Conservation (phyloP, 92 coral and sea anemone genomes). For the Epizoanthus ramosus region DNA sequence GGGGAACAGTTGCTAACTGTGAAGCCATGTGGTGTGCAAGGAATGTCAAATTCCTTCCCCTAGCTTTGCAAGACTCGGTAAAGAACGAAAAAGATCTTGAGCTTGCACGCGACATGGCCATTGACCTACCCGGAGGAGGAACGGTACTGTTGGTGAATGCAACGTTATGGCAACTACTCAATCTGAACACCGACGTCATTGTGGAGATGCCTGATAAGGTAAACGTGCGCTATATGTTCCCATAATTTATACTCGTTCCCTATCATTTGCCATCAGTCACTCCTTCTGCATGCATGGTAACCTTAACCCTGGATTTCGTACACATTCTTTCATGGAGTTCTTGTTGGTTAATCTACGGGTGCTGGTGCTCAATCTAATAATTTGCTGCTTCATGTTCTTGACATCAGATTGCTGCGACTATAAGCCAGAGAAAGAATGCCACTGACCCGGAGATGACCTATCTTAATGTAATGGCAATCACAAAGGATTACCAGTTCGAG, state of each 20-base stretch:
- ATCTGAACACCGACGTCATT: constrained; percentile 63
- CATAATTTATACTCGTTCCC: not conserved
- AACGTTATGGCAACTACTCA: constrained; percentile 56
- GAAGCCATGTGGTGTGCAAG: constrained; percentile 73
- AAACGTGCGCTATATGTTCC: not conserved
- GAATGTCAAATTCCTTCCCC: constrained; percentile 63
- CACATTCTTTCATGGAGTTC: not conserved
- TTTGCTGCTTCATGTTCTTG: not conserved
- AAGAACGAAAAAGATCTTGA: constrained; percentile 32
- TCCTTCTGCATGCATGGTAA: too few relatives aligned
- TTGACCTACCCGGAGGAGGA: constrained; percentile 46
- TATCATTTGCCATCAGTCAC: not conserved
- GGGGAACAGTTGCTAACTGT: constrained; percentile 68
- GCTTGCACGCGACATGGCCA: constrained; percentile 19
- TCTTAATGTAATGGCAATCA: constrained; percentile 35
- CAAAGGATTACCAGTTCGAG: constrained; percentile 43
- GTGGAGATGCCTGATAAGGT: constrained; percentile 46
- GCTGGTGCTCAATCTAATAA: not conserved
- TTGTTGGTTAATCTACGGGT: not conserved
- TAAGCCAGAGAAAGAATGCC: not conserved
- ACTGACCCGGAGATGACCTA: constrained; percentile 16
- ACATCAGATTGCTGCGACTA: constrained; percentile 2
- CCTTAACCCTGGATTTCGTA: not conserved
- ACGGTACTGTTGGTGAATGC: constrained; percentile 24
- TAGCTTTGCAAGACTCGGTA: constrained; percentile 62